phyloP scores from a whole-genome alignment of 2,797 vertebrate species.

The Rhynchonycteris naso region DNA sequence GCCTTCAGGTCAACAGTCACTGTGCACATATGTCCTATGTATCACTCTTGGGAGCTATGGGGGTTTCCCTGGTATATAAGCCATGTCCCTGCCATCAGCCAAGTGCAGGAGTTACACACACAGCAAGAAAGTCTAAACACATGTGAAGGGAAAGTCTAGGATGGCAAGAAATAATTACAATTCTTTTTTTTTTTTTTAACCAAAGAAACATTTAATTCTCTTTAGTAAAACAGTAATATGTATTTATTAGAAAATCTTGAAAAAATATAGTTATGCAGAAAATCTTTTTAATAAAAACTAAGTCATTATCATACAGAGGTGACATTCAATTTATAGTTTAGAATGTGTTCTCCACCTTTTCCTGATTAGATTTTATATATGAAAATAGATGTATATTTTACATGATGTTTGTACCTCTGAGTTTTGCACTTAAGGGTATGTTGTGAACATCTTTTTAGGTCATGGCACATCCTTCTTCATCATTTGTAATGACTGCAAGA shows the following conservation, averaged over 20 bases:
- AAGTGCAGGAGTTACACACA: neutral
- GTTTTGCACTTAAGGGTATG: neutral
- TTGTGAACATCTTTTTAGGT: neutral
- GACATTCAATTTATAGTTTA: neutral
- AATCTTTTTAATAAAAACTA: neutral
- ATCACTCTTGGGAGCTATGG: fast-evolving
- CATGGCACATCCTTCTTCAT: neutral
- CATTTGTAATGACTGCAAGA: neutral
- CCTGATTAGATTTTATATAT: neutral
- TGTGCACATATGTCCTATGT: fast-evolving
- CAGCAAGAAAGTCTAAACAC: neutral
- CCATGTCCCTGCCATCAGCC: neutral
- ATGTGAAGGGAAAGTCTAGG: neutral
- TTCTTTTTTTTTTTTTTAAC: neutral
- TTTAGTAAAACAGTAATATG: neutral
- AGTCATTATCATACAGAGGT: neutral
- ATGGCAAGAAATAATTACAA: neutral
- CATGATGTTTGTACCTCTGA: neutral
- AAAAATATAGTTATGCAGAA: neutral
- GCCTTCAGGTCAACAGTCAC: neutral
- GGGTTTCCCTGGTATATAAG: neutral
- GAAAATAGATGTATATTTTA: neutral
- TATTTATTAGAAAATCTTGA: neutral
- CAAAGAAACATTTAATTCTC: neutral
- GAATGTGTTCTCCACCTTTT: neutral